Evolutionary conservation across 2,113 vertebrate genomes (phyloP).

Genomic region (Craseonycteris thonglongyai): DNA sequence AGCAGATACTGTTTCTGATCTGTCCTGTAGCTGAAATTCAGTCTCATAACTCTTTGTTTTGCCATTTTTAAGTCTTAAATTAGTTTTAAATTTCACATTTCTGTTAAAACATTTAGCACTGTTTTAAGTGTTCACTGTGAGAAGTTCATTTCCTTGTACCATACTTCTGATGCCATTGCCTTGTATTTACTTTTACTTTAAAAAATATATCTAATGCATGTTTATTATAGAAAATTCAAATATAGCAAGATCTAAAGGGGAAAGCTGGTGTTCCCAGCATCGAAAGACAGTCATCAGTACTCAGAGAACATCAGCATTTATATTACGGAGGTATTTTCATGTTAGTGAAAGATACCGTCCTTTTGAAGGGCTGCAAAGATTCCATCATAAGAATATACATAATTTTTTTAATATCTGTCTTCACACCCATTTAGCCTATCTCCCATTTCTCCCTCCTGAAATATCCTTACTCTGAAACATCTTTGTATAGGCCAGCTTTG

Average conservation of each 20-base stretch:
- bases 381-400: neutral
- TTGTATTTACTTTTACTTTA: neutral
- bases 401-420: neutral
- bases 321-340: neutral
- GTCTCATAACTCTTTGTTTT: neutral
- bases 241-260: neutral
- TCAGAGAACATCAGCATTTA: neutral
- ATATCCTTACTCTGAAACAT: neutral
- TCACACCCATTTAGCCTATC: neutral
- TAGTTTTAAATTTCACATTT: neutral
- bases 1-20: neutral
- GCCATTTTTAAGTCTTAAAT: neutral
- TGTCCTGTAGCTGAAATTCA: neutral
- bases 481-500: neutral
- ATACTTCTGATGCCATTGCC: neutral
- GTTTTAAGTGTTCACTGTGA: neutral
- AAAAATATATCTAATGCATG: neutral
- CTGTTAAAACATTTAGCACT: neutral
- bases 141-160: neutral
- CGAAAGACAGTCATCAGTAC: neutral
- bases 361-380: neutral
- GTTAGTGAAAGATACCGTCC: neutral
- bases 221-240: neutral
- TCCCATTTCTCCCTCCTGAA: neutral
- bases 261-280: neutral